Base-by-base conservation (phyloP, 2,797 vertebrate genomes). In the Ctenopoma kingsleyae region DNA sequence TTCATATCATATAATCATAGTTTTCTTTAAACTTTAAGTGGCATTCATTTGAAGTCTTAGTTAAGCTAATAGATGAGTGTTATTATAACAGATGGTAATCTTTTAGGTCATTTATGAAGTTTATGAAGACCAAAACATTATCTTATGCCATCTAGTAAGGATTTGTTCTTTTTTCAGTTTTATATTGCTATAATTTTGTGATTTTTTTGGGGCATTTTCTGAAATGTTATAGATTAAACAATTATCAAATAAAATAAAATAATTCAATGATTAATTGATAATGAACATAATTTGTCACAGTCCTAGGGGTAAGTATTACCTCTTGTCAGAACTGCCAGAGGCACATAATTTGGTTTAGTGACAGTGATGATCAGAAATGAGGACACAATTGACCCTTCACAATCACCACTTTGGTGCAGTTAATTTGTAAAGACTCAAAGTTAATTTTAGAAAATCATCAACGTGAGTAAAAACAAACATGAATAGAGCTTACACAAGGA, bases 381-480 rank as follows among this genome's bases (percentile, higher is more conserved):
- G 48, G 74, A 41, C 55, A 40, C 8, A 30, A 40, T 9, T 67
- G 59, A 20, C 40, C 49, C 6, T 38, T 50, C 32, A 56, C 46
- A 57, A 65, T 74, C 30, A 58, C 44, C 7, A 67, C 47, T 69
- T 65, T 41, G 25, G 36, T 47, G 13, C 16, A 40, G 50, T 30
- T 73, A 44, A 61, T 52, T 79, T 65, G 40, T 22, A 65, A 73
- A 69, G 49, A 7, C 49, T 40, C 17, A 47, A 50, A 51, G 22
- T 17, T 57, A 50, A 54, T 55, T 63, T 35, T 41, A 41, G 25
- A 13, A 67, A 51, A 32, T 32, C 30, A 32, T 32, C 30, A 32
- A 32, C 30, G 8, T 32, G 30, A 32, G 30, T 32, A 32, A 32
- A 32, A 9, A 32, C 30, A 32, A 57, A 43, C 1, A 40, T 43